Percentiles rank a stretch among this genome's conserved stretches.
Conservation (phyloP, 2,113 vertebrate species). For the Chloebia gouldiae region DNA sequence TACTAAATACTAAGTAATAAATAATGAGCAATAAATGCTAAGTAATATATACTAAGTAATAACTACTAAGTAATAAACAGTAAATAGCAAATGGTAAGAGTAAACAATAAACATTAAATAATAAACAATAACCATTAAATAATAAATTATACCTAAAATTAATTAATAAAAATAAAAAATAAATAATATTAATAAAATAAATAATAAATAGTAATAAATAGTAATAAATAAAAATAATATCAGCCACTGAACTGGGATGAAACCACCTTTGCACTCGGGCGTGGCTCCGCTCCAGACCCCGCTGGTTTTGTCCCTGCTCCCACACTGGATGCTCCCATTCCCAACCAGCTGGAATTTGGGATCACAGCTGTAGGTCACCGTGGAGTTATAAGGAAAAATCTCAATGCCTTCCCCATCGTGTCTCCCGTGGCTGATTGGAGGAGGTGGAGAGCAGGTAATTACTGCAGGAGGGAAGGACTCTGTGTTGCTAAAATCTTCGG, state of each 20-base stretch:
- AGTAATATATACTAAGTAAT: too few relatives aligned
- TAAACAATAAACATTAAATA: too few relatives aligned
- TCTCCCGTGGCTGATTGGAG: slow-evolving; percentile 37
- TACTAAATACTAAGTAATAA: too few relatives aligned
- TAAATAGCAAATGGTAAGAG: background rate
- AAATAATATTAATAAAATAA: too few relatives aligned
- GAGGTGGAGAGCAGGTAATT: slow-evolving; percentile 40
- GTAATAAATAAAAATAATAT: background rate
- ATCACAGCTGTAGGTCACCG: slow-evolving; percentile 57
- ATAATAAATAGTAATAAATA: too few relatives aligned
- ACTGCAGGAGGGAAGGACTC: background rate
- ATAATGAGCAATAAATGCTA: fast-evolving
- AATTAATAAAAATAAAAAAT: too few relatives aligned
- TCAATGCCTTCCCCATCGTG: background rate
- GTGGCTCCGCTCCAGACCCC: slow-evolving; percentile 44
- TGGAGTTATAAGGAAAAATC: background rate
- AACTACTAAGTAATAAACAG: background rate
- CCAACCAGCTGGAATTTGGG: slow-evolving; percentile 31
- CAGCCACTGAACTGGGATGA: fast-evolving
- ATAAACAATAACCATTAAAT: background rate
- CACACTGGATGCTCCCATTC: background rate
- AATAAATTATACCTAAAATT: too few relatives aligned
- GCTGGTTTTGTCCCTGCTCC: background rate
- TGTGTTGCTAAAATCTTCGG: fast-evolving
- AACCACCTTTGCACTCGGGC: slow-evolving; percentile 55